Evolutionary conservation across 2,888 invertebrate genomes (phyloP).

Genomic region (Phanerotoma sp.): DNA sequence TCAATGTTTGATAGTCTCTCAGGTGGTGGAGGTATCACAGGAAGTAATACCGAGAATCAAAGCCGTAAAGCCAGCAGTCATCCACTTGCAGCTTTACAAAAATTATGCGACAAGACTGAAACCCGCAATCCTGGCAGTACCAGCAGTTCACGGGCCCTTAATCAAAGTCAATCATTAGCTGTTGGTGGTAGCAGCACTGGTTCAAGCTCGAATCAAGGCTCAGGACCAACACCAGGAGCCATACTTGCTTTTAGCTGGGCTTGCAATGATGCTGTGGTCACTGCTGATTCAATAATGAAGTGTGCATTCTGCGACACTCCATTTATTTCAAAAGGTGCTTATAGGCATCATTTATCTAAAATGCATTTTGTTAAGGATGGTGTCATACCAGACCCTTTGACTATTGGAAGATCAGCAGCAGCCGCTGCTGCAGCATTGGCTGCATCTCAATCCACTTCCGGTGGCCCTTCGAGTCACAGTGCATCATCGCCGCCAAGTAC

Average conservation of each 20-base stretch:
- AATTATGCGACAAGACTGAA: constrained; percentile 94
- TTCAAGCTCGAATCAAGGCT: constrained; percentile 43
- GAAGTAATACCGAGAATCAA: constrained; percentile 59
- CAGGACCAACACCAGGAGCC: constrained; percentile 73
- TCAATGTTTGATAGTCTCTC: constrained; percentile 89
- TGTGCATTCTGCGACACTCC: constrained; percentile 95
- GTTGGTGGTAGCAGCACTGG: constrained; percentile 57
- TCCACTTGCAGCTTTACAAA: constrained; percentile 91
- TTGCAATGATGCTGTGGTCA: constrained; percentile 88
- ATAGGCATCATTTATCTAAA: constrained; percentile 93
- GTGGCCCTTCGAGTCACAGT: constrained; percentile 44
- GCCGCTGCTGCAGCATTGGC: constrained; percentile 58
- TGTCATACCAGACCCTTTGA: constrained; percentile 75
- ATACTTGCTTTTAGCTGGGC: constrained; percentile 93
- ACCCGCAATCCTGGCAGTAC: constrained; percentile 63
- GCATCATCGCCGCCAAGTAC: constrained; percentile 58
- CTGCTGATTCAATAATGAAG: constrained; percentile 86
- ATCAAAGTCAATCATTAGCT: constrained; percentile 52
- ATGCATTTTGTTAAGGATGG: constrained; percentile 95
- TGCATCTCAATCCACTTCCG: constrained; percentile 56
- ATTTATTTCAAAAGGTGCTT: constrained; percentile 95
- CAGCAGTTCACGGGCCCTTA: constrained; percentile 53
- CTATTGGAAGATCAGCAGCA: constrained; percentile 57
- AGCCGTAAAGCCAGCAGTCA: constrained; percentile 76
- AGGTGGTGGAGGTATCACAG: constrained; percentile 57